phyloP scores from a whole-genome alignment of 2,113 vertebrate species.

The Platichthys stellatus region DNA sequence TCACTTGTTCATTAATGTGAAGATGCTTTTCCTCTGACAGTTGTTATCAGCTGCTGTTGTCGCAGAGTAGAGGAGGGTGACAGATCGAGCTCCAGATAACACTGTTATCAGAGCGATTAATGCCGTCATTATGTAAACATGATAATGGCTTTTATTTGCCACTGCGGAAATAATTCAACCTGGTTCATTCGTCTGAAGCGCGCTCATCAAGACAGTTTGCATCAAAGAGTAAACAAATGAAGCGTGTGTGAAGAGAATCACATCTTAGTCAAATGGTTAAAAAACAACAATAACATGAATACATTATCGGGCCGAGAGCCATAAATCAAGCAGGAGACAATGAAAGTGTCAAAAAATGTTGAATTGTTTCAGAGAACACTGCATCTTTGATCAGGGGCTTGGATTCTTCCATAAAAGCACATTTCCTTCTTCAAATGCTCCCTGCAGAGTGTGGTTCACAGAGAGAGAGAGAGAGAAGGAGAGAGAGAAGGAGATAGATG shows the following conservation, averaged over 20 bases:
- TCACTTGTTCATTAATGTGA: constrained; percentile 17
- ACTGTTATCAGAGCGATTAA: constrained; percentile 60
- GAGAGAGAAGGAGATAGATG: too few species aligned
- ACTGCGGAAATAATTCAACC: constrained; percentile 41
- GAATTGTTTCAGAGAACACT: constrained; percentile 62
- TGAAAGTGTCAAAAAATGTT: constrained; percentile 67
- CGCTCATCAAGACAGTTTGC: constrained; percentile 33
- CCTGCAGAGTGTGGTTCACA: constrained; percentile 50
- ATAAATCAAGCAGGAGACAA: constrained; percentile 66
- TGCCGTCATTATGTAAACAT: constrained; percentile 56
- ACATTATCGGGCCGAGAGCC: constrained; percentile 34
- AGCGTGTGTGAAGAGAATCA: constrained; percentile 25
- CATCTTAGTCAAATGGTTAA: constrained; percentile 31
- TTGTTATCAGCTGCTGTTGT: constrained; percentile 46
- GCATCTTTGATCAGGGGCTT: constrained; percentile 69
- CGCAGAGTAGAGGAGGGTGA: constrained; percentile 42
- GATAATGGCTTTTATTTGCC: constrained; percentile 62
- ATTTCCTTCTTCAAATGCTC: constrained; percentile 62
- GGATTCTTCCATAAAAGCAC: constrained; percentile 60
- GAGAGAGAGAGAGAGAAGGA: neutral
- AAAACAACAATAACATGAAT: constrained; percentile 45
- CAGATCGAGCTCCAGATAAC: constrained; percentile 51
- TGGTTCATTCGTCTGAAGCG: constrained; percentile 30
- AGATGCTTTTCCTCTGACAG: constrained; percentile 28
- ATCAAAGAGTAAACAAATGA: constrained; percentile 33